Evolutionary conservation across 2,113 vertebrate species (phyloP), one percentile per base, ranked within the genome.

Genomic region (Aphyosemion australe): DNA sequence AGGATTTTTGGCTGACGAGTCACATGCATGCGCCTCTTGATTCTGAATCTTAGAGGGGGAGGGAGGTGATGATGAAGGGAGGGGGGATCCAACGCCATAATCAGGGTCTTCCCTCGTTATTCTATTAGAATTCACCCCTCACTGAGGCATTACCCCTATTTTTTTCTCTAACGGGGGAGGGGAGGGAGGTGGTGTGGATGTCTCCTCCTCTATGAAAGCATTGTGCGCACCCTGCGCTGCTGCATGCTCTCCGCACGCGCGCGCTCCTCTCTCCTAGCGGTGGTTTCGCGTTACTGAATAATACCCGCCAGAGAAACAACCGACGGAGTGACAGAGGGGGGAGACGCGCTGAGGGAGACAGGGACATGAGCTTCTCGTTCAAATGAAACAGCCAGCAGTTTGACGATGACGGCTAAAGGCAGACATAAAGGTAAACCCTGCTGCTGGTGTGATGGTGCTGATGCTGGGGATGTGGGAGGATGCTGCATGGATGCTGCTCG

Each of bases 391-490:
- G 62, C 85, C 61, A 87, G 85, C 90, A 83, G 79, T 81, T 87
- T 92, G 88, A 93, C 84, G 89, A 93, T 93, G 93, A 93, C 93
- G 90, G 92, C 93, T 85, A 93, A 93, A 93, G 91, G 90, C 90
- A 91, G 92, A 93, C 92, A 92, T 78, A 93, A 93, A 93, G 92
- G 92, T 93, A 93, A 90, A 87, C 37, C 16, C 41, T 65, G 19
- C n/a, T 3, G 10, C 18, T 50, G 59, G 42, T 59, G 57, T 64
- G 74, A 64, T 66, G 26, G 26, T 26, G 74, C n/a, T 50, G 59
- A 26, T 37, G 34, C 34, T 56, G 74, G 53, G 76, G 76, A 79
- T 79, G 65, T 59, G 69, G 78, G 78, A 79, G 78, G 78, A 86
- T 79, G 83, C 54, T 80, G 76, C 69, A 71, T 73, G 74, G 20